A percentile compares a stretch with the other conserved stretches of the same genome.
phyloP scores from a whole-genome alignment of 2,797 vertebrate genomes.

The Microctenopoma steveboyesi region DNA sequence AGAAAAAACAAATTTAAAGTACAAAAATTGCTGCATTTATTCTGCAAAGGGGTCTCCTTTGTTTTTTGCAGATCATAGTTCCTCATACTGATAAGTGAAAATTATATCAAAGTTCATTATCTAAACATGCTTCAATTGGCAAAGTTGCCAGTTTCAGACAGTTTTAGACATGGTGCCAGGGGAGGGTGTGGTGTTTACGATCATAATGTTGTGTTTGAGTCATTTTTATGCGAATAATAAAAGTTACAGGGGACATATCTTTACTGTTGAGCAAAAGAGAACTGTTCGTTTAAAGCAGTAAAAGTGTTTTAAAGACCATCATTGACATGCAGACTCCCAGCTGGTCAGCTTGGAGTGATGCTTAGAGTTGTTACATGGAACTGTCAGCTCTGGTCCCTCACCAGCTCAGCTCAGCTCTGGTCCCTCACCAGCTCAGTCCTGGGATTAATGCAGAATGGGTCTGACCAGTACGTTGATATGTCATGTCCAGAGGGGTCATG shows the following conservation, averaged over 20 bases:
- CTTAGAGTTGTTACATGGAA: slow-evolving; percentile 62
- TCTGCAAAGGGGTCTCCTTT: slow-evolving; percentile 77
- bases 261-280: slow-evolving; percentile 66
- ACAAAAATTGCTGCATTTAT: slow-evolving; percentile 83
- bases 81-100: slow-evolving; percentile 72
- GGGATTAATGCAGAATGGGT: slow-evolving; percentile 64
- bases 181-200: slow-evolving; percentile 73
- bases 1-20: slow-evolving; percentile 81
- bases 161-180: slow-evolving; percentile 72
- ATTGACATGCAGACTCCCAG: slow-evolving; percentile 61
- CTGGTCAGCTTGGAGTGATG: slow-evolving; percentile 70
- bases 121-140: slow-evolving; percentile 71
- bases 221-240: slow-evolving; percentile 77
- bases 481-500: slow-evolving; percentile 49
- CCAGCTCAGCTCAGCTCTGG: slow-evolving; percentile 65
- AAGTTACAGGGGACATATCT: slow-evolving; percentile 71
- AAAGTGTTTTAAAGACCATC: slow-evolving; percentile 71
- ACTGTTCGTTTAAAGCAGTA: slow-evolving; percentile 67
- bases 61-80: slow-evolving; percentile 70
- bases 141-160: slow-evolving; percentile 71
- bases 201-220: slow-evolving; percentile 78
- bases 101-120: slow-evolving; percentile 66
- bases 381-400: slow-evolving; percentile 53
- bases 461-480: slow-evolving; percentile 59
- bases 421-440: slow-evolving; percentile 64